phyloP scores from a whole-genome alignment of 2,888 invertebrate genomes.

The Cremastinae sp. region DNA sequence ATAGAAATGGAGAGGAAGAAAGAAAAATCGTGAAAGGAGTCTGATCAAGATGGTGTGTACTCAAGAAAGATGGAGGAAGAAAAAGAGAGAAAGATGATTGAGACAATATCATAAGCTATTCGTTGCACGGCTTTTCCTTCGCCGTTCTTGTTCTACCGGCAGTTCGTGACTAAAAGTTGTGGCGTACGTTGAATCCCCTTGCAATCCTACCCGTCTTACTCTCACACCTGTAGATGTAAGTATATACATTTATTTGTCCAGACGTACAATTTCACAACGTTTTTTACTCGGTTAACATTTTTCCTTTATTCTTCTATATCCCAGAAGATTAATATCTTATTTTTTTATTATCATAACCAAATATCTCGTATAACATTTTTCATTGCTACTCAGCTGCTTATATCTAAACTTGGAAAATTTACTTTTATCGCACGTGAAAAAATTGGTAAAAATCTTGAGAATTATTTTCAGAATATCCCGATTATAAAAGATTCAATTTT shows the following conservation, averaged over 20 bases:
- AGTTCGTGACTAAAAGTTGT: slow-evolving; percentile 61
- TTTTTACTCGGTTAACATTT: too few species aligned
- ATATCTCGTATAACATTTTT: too few species aligned
- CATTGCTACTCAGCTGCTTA: too few species aligned
- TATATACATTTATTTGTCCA: slow-evolving; percentile 8
- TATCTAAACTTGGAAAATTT: too few species aligned
- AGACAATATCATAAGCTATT: slow-evolving; percentile 73
- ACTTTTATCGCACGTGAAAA: too few species aligned
- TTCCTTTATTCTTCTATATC: too few species aligned
- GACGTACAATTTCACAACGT: not conserved
- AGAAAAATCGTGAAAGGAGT: slow-evolving; percentile 20
- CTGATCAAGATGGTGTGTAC: slow-evolving; percentile 23
- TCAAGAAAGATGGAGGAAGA: slow-evolving; percentile 2
- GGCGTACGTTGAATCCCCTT: slow-evolving; percentile 26
- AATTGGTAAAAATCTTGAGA: slow-evolving; percentile 45
- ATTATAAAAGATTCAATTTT: slow-evolving; percentile 11
- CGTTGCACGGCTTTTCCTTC: slow-evolving; percentile 68
- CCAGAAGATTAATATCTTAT: too few species aligned
- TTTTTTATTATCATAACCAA: too few species aligned
- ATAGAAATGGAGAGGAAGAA: slow-evolving; percentile 43
- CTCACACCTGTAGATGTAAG: not conserved
- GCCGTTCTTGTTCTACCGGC: slow-evolving; percentile 38
- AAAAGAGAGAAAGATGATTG: slow-evolving; percentile 37
- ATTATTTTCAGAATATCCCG: slow-evolving; percentile 8
- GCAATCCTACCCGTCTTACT: slow-evolving; percentile 27